These are phyloP conservation scores for Andrena dorsata DNA, from an alignment of 2,888 invertebrate species.

Conservation along the genomic window DNA sequence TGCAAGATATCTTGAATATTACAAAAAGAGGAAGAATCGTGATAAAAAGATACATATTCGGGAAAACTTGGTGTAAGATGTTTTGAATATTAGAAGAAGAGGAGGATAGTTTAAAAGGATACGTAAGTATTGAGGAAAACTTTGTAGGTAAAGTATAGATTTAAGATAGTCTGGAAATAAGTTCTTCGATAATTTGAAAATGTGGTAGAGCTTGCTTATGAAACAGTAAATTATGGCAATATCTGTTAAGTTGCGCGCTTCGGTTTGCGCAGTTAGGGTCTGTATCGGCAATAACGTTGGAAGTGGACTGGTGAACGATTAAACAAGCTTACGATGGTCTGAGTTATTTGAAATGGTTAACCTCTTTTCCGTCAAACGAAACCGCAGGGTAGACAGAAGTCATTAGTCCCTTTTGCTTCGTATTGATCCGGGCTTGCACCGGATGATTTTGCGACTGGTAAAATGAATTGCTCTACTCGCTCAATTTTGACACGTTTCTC, in stretches of 20 bases:
- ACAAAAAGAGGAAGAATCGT: too few species aligned
- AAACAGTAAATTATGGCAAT: not conserved
- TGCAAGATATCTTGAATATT: too few species aligned
- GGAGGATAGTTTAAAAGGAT: too few species aligned
- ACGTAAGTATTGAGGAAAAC: too few species aligned
- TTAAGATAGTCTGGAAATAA: too few species aligned
- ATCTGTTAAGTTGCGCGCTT: not conserved
- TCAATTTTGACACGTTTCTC: not conserved
- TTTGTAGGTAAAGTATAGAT: too few species aligned
- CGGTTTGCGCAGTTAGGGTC: not conserved
- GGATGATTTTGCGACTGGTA: slow-evolving; percentile 36
- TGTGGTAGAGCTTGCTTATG: not conserved
- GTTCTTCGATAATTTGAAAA: not conserved
- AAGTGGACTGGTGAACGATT: slow-evolving; percentile 11
- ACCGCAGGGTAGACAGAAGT: slow-evolving; percentile 57
- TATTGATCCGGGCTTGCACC: slow-evolving; percentile 41
- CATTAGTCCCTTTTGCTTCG: slow-evolving; percentile 52
- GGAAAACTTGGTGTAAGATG: too few species aligned
- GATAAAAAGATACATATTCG: too few species aligned
- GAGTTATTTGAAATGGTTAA: slow-evolving; percentile 58
- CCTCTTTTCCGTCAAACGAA: slow-evolving; percentile 56
- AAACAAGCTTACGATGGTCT: slow-evolving; percentile 22
- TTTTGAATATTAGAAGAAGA: too few species aligned
- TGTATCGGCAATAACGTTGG: slow-evolving; percentile 24
- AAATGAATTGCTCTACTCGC: not conserved